Percentiles rank a stretch among this genome's conserved stretches.
phyloP scores from a whole-genome alignment of 2,888 invertebrate species.

The Himalopsyche japonica region DNA sequence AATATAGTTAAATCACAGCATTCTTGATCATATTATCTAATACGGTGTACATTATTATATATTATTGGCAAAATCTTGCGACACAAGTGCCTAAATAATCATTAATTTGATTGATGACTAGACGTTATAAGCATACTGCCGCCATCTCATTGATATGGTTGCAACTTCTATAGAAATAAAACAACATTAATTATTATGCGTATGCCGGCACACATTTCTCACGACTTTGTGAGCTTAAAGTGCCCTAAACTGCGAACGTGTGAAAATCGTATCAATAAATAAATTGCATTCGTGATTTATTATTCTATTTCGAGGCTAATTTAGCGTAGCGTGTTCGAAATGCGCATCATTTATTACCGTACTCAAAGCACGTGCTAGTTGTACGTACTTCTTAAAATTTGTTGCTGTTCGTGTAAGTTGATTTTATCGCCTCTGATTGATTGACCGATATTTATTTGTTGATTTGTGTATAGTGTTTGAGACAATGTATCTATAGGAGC shows the following conservation, averaged over 20 bases:
- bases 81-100: no score
- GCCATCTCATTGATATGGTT: no score
- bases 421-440: neutral
- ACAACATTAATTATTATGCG: no score
- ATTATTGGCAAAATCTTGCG: no score
- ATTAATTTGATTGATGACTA: no score
- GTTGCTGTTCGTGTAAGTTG: neutral
- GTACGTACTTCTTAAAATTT: neutral
- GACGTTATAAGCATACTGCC: no score
- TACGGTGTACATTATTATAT: no score
- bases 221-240: neutral
- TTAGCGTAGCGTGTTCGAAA: neutral
- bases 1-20: no score
- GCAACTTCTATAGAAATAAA: no score
- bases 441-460: neutral
- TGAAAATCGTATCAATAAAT: neutral
- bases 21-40: no score
- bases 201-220: neutral
- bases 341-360: neutral
- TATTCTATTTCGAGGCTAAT: neutral
- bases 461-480: no score
- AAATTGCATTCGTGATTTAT: conserved; percentile 1
- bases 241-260: neutral
- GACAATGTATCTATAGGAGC: no score
- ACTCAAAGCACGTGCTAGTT: neutral